Evolutionary conservation across 2,888 invertebrate genomes (phyloP).

Genomic region (Phengaris arion): DNA sequence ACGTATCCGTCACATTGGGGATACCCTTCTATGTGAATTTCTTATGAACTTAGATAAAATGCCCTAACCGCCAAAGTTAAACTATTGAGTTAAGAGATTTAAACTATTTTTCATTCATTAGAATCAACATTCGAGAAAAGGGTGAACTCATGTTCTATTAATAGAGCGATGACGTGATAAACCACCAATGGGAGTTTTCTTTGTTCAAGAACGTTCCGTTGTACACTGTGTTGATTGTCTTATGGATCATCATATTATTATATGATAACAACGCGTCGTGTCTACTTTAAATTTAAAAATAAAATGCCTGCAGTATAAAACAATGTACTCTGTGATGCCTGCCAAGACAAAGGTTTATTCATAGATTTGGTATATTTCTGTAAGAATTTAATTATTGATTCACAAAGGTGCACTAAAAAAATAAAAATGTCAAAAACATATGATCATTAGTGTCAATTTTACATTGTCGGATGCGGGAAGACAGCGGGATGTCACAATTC

Average conservation of each 20-base stretch:
- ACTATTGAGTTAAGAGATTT: constrained; percentile 41
- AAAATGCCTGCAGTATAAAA: too few species aligned
- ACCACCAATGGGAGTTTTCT: constrained; percentile 56
- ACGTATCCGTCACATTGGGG: constrained; percentile 70
- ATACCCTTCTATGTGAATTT: constrained; percentile 73
- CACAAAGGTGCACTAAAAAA: neutral
- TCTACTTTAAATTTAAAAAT: too few species aligned
- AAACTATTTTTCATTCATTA: constrained; percentile 49
- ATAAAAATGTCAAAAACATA: constrained; percentile 10
- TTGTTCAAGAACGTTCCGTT: constrained; percentile 43
- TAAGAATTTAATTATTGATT: too few species aligned
- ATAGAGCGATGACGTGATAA: constrained; percentile 64
- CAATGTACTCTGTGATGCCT: too few species aligned
- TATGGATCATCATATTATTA: too few species aligned
- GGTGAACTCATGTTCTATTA: constrained; percentile 70
- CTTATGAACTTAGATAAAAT: constrained; percentile 47
- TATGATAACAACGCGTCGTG: too few species aligned
- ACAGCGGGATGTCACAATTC: too few species aligned
- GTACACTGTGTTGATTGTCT: neutral
- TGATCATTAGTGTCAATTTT: neutral
- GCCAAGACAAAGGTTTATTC: too few species aligned
- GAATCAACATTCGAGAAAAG: constrained; percentile 52
- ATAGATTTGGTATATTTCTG: too few species aligned
- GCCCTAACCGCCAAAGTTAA: constrained; percentile 54
- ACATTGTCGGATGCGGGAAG: neutral